Conservation (phyloP, 2,888 invertebrate genomes). For the Dascillus cervinus region DNA sequence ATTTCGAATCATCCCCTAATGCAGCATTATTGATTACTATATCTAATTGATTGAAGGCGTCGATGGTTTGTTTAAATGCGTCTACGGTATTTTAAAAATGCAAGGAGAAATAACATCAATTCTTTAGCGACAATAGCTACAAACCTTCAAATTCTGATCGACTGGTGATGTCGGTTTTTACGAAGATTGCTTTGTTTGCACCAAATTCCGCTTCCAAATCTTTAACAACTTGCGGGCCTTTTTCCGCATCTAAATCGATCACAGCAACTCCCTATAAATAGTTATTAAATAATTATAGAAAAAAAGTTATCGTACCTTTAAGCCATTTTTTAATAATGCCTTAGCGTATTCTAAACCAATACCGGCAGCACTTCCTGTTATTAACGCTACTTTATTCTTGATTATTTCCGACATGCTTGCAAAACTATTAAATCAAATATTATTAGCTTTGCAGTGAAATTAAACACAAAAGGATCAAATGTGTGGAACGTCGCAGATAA, state of each 20-base stretch:
- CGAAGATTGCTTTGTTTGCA: constrained; percentile 56
- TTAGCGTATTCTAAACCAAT: constrained; percentile 21
- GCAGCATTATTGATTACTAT: constrained; percentile 45
- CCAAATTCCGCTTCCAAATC: constrained; percentile 55
- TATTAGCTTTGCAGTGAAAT: too few relatives aligned
- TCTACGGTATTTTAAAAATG: constrained; percentile 60
- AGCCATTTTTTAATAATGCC: constrained; percentile 18
- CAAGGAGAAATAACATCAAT: too few relatives aligned
- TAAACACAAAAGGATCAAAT: too few relatives aligned
- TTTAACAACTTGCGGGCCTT: constrained; percentile 53
- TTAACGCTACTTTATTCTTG: too few relatives aligned
- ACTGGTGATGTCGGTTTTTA: constrained; percentile 62
- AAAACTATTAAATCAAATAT: too few relatives aligned
- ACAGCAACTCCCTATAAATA: constrained; percentile 16
- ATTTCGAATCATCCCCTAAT: constrained; percentile 18
- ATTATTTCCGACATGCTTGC: too few relatives aligned
- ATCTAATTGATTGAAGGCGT: too few relatives aligned
- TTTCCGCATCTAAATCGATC: constrained; percentile 14
- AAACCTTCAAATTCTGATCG: constrained; percentile 64
- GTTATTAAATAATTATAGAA: too few relatives aligned
- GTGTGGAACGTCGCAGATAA: too few relatives aligned
- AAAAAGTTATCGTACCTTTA: constrained; percentile 15
- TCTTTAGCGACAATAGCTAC: too few relatives aligned
- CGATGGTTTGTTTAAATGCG: constrained; percentile 57
- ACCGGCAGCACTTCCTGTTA: too few relatives aligned